phyloP scores from a whole-genome alignment of 2,888 invertebrate species.

The Sympetrum striolatum region DNA sequence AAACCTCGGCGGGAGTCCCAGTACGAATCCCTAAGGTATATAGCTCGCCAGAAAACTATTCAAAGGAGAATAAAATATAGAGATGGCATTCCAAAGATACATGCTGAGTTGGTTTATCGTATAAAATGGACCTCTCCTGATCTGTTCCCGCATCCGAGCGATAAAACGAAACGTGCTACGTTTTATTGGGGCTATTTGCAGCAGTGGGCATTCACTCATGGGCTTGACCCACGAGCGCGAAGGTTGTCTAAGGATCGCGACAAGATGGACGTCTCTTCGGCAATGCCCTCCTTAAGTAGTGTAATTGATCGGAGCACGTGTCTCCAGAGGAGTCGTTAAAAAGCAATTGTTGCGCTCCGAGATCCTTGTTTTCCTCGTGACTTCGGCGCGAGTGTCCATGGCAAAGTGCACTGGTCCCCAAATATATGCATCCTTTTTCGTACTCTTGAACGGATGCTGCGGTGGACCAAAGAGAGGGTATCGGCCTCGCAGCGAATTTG shows the following conservation, averaged over 20 bases:
- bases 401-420: too few relatives aligned
- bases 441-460: too few relatives aligned
- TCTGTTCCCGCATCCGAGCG: neutral
- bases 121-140: neutral
- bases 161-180: neutral
- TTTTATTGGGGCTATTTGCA: neutral
- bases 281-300: neutral
- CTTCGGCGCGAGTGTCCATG: too few relatives aligned
- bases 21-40: too few relatives aligned
- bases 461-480: too few relatives aligned
- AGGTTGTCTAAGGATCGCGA: neutral
- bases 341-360: neutral
- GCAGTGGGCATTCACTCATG: neutral
- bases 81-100: too few relatives aligned
- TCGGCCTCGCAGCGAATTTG: too few relatives aligned
- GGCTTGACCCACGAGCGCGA: neutral
- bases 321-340: neutral
- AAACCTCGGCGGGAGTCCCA: too few relatives aligned
- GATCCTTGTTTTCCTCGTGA: neutral
- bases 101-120: too few relatives aligned
- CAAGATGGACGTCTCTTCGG: neutral
- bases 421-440: too few relatives aligned
- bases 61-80: too few relatives aligned
- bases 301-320: neutral
- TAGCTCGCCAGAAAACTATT: too few relatives aligned